Base-by-base conservation (phyloP, 2,113 vertebrate genomes). In the Dasyurus viverrinus region DNA sequence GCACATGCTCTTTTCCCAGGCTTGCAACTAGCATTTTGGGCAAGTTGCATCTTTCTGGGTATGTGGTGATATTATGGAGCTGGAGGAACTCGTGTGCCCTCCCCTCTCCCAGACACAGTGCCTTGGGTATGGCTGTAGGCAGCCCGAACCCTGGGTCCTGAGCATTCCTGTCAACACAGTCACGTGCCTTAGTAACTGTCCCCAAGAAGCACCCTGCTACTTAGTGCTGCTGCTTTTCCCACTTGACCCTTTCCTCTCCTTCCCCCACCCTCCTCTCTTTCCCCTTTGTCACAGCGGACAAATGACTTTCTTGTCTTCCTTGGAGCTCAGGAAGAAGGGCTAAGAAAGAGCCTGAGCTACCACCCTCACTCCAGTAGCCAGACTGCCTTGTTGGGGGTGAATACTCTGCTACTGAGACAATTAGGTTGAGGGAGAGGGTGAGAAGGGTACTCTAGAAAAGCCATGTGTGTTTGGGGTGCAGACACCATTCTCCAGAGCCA, bases 121-220 rank as follows among this genome's bases (percentile, higher is more conserved):
- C 68, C 90, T 94, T 3, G 47, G 97, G 92, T 14, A 60, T 14
- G 84, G 97, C 97, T 97, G 96, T 96, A 54, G 96, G 97, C 97
- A 93, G 98, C 97, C 91, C 46, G 16, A 91, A 68, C 90, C 97
- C 90, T 0, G 2, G 68, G 95, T 93, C 95, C 93, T 50, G 92
- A 97, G 97, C 89, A 92, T 94, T 95, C 91, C 47, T 90, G 47
- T 96, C 89, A 92, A 96, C 97, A 76, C 89, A 54, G 96, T 97
- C 96, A 97, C 0, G 98, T 98, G 98, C 98, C 98, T 98, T 98
- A 98, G 97, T 96, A 97, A 96, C 95, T 96, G 89, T 96, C 94
- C 96, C 97, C 96, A 89, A 95, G 93, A 97, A 95, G 95, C 76
- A 2, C 27, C 97, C 95, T 90, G 95, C 96, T 90, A 93, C 94